Evolutionary conservation across 2,113 vertebrate genomes (phyloP).

Genomic region (Propithecus coquereli): DNA sequence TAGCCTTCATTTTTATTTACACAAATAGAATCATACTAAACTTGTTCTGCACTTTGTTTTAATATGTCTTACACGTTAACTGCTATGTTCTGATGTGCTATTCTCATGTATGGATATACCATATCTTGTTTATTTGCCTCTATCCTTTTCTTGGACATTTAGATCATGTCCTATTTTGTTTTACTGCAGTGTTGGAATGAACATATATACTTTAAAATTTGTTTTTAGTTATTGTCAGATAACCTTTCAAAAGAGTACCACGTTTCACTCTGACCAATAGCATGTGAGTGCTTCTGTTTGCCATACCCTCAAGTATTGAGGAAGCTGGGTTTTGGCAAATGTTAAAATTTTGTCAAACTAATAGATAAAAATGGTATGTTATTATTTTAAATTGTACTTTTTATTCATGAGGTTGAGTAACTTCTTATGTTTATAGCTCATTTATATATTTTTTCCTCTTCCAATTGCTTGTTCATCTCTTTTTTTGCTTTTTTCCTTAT

Average conservation of each 20-base stretch:
- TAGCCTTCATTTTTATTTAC: neutral
- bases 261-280: neutral
- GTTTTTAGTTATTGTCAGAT: slow-evolving; percentile 1
- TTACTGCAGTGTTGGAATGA: neutral
- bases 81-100: neutral
- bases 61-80: neutral
- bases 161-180: neutral
- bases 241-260: neutral
- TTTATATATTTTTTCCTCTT: neutral
- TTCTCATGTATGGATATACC: neutral
- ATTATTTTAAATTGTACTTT: slow-evolving; percentile 10
- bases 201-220: neutral
- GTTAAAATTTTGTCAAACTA: slow-evolving; percentile 33
- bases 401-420: neutral
- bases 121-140: neutral
- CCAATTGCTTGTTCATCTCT: neutral
- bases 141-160: neutral
- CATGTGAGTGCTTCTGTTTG: neutral
- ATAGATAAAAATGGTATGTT: neutral
- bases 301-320: neutral
- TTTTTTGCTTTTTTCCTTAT: neutral
- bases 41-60: neutral
- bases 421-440: neutral
- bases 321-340: neutral
- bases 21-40: neutral